Percentiles rank a stretch among this genome's conserved stretches.
These are phyloP conservation scores for Phengaris arion DNA, from an alignment of 2,888 invertebrate genomes.

Conservation along the genomic window DNA sequence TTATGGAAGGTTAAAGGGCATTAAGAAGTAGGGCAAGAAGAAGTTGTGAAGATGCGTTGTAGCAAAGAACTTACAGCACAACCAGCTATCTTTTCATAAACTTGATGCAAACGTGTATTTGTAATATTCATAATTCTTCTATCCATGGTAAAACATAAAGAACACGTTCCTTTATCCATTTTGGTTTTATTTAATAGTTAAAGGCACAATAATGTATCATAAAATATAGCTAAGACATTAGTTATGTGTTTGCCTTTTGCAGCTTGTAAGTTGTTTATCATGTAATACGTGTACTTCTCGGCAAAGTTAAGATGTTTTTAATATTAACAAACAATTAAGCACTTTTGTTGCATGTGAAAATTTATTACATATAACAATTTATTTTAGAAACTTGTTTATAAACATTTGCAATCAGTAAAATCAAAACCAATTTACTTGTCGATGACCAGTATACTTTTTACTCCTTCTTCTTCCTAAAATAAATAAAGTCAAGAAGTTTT, in stretches of 20 bases:
- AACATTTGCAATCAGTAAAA: too few species aligned
- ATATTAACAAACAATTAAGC: not conserved
- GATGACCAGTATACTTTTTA: too few species aligned
- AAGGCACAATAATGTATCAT: not conserved
- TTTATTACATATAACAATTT: not conserved
- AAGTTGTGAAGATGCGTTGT: not conserved
- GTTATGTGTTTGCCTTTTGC: not conserved
- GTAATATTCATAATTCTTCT: constrained; percentile 44
- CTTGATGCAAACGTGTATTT: constrained; percentile 47
- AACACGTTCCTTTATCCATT: constrained; percentile 43
- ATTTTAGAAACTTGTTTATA: too few species aligned
- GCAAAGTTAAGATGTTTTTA: not conserved
- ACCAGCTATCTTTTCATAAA: constrained; percentile 52
- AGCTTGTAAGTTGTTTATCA: not conserved
- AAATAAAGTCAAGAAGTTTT: too few species aligned
- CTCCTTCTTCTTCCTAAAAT: too few species aligned
- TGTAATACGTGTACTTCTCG: not conserved
- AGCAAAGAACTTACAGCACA: constrained; percentile 45
- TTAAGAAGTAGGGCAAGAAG: too few species aligned
- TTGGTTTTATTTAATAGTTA: not conserved
- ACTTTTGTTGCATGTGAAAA: not conserved
- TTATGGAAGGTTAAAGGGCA: not conserved
- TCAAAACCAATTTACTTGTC: too few species aligned
- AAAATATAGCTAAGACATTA: not conserved
- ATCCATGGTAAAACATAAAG: constrained; percentile 48